A percentile compares a stretch with the other conserved stretches of the same genome.
Evolutionary conservation across 2,797 vertebrate species (phyloP).

Genomic region (Sebastes iracundus): DNA sequence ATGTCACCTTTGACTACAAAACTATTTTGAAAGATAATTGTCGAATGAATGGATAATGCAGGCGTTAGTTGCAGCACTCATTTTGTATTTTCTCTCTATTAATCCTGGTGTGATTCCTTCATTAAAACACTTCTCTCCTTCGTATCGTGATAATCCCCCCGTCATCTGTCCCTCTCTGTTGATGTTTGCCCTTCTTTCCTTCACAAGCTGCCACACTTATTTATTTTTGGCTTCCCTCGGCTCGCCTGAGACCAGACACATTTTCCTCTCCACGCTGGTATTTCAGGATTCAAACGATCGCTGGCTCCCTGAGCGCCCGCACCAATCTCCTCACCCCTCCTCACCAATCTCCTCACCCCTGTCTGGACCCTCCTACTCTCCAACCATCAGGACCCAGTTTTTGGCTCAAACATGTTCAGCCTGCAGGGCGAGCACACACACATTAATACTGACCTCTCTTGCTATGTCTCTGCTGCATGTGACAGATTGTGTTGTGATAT

Average conservation of each 20-base stretch:
- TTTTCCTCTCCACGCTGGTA: constrained; percentile 1
- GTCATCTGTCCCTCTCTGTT: not conserved
- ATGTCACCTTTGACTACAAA: not conserved
- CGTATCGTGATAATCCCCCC: not conserved
- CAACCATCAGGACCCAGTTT: not conserved
- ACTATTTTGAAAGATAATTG: not conserved
- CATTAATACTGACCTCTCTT: not conserved
- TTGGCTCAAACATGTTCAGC: not conserved
- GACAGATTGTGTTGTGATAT: constrained; percentile 29
- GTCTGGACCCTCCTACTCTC: constrained; percentile 5
- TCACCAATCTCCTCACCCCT: not conserved
- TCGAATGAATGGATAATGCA: not conserved
- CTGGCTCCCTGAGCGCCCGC: not conserved
- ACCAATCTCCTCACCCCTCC: constrained; percentile 1
- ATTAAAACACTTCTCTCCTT: not conserved
- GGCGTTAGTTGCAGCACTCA: not conserved
- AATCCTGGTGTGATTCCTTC: not conserved
- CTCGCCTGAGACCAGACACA: constrained; percentile 27
- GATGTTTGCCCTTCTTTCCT: constrained; percentile 6
- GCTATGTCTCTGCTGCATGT: not conserved
- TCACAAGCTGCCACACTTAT: constrained; percentile 3
- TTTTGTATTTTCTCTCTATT: not conserved
- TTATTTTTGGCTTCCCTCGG: constrained; percentile 18
- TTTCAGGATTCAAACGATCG: constrained; percentile 7
- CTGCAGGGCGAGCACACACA: not conserved